phyloP scores from a whole-genome alignment of 2,113 vertebrate species.

The Protobothrops flavoviridis region DNA sequence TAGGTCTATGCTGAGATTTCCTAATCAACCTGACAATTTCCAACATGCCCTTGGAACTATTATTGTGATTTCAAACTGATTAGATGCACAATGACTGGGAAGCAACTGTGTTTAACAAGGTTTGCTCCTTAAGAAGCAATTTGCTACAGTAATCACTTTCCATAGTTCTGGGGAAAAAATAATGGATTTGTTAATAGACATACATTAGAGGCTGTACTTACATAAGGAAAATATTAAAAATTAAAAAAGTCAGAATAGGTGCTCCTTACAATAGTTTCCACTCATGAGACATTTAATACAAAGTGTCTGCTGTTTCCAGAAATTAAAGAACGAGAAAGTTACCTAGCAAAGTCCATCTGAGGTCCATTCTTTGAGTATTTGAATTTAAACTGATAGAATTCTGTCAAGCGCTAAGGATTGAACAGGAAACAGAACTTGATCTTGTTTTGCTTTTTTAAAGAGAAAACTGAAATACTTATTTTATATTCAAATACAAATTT shows the following conservation, averaged over 20 bases:
- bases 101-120: background rate
- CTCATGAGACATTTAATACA: background rate
- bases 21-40: background rate
- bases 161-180: background rate
- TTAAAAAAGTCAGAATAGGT: background rate
- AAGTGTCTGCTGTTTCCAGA: background rate
- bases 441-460: background rate
- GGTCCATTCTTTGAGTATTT: conserved; percentile 79
- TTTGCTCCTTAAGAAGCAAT: background rate
- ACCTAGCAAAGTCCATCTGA: conserved; percentile 88
- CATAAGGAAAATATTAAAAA: background rate
- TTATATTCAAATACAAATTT: background rate
- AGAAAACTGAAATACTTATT: background rate
- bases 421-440: conserved; percentile 36
- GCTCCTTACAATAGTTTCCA: background rate
- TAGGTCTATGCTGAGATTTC: background rate
- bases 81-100: background rate
- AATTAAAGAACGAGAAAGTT: conserved; percentile 43
- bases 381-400: conserved; percentile 91
- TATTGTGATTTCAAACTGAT: background rate
- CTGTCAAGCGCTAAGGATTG: conserved; percentile 83
- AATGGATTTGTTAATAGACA: background rate
- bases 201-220: background rate
- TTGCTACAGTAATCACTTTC: background rate
- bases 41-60: background rate